A percentile compares a stretch with the other conserved stretches of the same genome.
Evolutionary conservation across 2,113 vertebrate species (phyloP).

Genomic region (Campylomormyrus tamandua): DNA sequence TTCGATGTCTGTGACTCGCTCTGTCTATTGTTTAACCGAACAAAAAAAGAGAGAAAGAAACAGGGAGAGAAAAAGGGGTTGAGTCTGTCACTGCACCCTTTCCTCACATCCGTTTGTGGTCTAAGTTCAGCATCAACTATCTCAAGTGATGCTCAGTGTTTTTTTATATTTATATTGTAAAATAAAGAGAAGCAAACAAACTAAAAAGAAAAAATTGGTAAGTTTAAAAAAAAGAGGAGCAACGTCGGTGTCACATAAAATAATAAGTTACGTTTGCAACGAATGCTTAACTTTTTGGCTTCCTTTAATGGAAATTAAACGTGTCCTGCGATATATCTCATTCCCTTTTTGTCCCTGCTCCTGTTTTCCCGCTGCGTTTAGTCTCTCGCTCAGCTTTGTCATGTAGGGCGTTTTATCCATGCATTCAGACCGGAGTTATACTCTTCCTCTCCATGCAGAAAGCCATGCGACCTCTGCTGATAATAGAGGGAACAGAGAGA

Average conservation of each 20-base stretch:
- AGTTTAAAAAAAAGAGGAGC: neutral
- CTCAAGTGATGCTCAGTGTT: conserved; percentile 56
- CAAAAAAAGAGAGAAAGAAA: conserved; percentile 34
- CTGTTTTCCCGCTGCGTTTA: conserved; percentile 39
- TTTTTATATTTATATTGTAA: conserved; percentile 15
- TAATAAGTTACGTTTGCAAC: neutral
- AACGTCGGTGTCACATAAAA: neutral
- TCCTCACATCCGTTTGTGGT: conserved; percentile 54
- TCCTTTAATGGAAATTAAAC: conserved; percentile 30
- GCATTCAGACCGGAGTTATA: conserved; percentile 56
- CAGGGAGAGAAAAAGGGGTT: conserved; percentile 39
- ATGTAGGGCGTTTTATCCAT: conserved; percentile 39
- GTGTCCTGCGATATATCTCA: conserved; percentile 21
- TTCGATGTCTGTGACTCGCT: conserved; percentile 56
- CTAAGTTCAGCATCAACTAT: conserved; percentile 59
- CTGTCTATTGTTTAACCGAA: conserved; percentile 49
- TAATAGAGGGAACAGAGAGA: conserved; percentile 62
- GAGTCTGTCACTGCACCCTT: conserved; percentile 53
- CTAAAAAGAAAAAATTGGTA: neutral
- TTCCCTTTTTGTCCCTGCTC: conserved; percentile 16
- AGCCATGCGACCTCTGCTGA: conserved; percentile 69
- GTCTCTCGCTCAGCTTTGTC: conserved; percentile 55
- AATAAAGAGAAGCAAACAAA: conserved; percentile 37
- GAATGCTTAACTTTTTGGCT: neutral
- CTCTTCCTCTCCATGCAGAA: conserved; percentile 46